These are phyloP conservation scores for Notarius quadriscutis DNA, from an alignment of 2,113 vertebrate genomes.

Conservation along the genomic window DNA sequence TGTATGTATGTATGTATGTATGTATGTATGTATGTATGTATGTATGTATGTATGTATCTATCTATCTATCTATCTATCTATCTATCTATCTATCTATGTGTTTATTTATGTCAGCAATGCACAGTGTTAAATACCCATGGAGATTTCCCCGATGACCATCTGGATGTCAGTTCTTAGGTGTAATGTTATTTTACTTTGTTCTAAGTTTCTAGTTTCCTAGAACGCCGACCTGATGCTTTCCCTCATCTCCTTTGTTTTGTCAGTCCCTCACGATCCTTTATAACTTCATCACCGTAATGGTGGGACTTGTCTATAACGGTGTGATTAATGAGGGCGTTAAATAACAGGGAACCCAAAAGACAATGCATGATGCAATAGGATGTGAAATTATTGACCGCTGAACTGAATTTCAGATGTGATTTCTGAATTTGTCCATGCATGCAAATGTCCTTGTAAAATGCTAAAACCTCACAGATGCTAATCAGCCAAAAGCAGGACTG, in stretches of 20 bases:
- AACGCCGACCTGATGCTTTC: constrained; percentile 59
- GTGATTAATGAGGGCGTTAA: neutral
- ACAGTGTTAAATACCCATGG: neutral
- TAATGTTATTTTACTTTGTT: constrained; percentile 43
- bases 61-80: constrained; percentile 13
- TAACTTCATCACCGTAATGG: constrained; percentile 37
- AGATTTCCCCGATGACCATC: neutral
- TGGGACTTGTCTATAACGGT: constrained; percentile 13
- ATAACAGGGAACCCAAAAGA: neutral
- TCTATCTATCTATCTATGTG: neutral
- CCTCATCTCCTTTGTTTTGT: constrained; percentile 63
- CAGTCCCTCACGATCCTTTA: constrained; percentile 54
- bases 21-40: no score
- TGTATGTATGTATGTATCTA: neutral
- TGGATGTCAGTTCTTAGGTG: constrained; percentile 59
- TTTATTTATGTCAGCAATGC: neutral
- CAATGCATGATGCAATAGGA: neutral
- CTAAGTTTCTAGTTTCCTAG: constrained; percentile 37
- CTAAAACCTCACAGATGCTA: constrained; percentile 5
- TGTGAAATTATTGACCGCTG: neutral
- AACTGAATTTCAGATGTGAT: neutral
- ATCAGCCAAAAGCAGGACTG: neutral
- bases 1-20: no score
- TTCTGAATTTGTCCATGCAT: neutral
- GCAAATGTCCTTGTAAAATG: constrained; percentile 14